Percentiles rank a stretch among this genome's conserved stretches.
Evolutionary conservation across 2,797 vertebrate genomes (phyloP).

Genomic region (Dermochelys coriacea): DNA sequence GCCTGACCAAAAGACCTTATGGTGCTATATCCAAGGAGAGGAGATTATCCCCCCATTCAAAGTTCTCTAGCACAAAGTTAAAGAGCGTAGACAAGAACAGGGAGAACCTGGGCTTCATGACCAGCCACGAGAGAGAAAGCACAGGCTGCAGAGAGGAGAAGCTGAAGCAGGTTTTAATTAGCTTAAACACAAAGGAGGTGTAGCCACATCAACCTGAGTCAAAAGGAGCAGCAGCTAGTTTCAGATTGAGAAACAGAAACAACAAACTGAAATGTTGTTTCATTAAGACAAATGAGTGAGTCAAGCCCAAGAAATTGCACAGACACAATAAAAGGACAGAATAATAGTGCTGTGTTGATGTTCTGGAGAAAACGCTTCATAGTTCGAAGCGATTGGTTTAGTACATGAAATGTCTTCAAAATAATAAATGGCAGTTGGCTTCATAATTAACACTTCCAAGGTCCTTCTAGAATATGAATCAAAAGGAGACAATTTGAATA

Average conservation of each 20-base stretch:
- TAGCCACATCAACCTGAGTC: background rate
- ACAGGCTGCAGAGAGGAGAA: background rate
- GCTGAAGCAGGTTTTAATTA: background rate
- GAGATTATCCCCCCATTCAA: background rate
- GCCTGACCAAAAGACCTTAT: background rate
- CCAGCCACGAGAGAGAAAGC: background rate
- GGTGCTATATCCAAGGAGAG: background rate
- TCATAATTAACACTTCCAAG: slow-evolving; percentile 70
- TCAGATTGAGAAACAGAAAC: rapidly evolving
- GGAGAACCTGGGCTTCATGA: background rate
- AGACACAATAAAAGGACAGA: background rate
- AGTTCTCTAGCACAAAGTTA: rapidly evolving
- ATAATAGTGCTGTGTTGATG: background rate
- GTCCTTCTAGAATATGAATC: slow-evolving; percentile 71
- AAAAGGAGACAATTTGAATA: slow-evolving; percentile 77
- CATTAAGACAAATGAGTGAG: rapidly evolving
- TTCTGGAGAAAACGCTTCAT: background rate
- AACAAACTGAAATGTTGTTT: rapidly evolving
- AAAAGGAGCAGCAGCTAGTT: background rate
- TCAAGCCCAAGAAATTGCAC: background rate
- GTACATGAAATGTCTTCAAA: slow-evolving; percentile 51
- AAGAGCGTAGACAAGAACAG: background rate
- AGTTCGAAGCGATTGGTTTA: slow-evolving; percentile 51
- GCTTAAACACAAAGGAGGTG: rapidly evolving
- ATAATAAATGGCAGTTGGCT: slow-evolving; percentile 54